A percentile compares a stretch with the other conserved stretches of the same genome.
These are phyloP conservation scores for Drosophila arizonae DNA, from an alignment of 1,140 invertebrate species.

Conservation along the genomic window DNA sequence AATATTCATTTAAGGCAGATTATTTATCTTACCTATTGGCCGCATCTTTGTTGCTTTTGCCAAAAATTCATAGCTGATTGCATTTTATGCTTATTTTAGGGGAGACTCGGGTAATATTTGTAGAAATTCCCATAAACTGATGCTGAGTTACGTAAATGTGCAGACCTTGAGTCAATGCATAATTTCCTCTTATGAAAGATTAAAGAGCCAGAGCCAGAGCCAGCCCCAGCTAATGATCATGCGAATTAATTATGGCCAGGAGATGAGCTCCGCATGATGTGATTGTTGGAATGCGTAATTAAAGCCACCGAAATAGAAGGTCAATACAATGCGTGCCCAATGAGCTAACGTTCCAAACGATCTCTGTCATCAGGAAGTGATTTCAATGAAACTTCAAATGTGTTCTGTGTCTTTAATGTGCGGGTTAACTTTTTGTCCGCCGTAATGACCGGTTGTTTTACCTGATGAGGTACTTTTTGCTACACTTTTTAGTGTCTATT, in stretches of 20 bases:
- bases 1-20: conserved; percentile 37
- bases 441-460: not conserved
- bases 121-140: conserved; percentile 50
- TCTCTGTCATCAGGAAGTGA: conserved; percentile 2
- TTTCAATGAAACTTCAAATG: not conserved
- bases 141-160: conserved; percentile 22
- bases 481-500: not conserved
- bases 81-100: not conserved
- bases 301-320: conserved; percentile 24
- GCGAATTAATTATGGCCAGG: conserved; percentile 48
- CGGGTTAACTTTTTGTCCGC: too few relatives aligned
- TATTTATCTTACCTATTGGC: conserved; percentile 24
- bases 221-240: conserved; percentile 62
- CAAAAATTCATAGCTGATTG: conserved; percentile 35
- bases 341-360: conserved; percentile 4
- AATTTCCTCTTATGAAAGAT: conserved; percentile 51
- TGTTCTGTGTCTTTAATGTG: not conserved
- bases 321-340: conserved; percentile 17
- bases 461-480: not conserved
- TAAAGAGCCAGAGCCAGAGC: conserved; percentile 42
- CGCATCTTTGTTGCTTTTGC: conserved; percentile 8
- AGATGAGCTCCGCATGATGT: conserved; percentile 39
- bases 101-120: not conserved
- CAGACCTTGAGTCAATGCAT: conserved; percentile 57
- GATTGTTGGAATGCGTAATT: conserved; percentile 41